Evolutionary conservation across 2,113 vertebrate species (phyloP), one percentile per base, ranked within the genome.

Genomic region (Malurus cyaneus): DNA sequence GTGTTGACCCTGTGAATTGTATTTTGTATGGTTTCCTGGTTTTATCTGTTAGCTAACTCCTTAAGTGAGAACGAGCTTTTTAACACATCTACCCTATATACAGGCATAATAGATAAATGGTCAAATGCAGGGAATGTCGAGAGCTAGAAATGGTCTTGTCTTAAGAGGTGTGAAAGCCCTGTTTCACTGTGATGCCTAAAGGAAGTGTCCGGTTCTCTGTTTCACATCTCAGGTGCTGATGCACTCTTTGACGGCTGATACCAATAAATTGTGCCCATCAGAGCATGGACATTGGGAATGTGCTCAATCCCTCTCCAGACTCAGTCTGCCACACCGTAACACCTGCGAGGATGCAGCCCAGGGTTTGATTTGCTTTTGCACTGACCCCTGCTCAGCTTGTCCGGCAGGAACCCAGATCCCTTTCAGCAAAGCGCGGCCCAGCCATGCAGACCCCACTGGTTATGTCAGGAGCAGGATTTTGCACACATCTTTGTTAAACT

Each of bases 1-100:
- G 2, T 6, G 2, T 59, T 62, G 14, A 67, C 4, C 0, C 0
- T 0, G 0, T 18, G 44, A 24, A 44, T 8, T 36, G 19, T 3
- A 13, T 56, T 80, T 89, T 53, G 42, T 10, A 2, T 2, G 0
- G 17, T 89, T 76, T 76, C 44, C 8, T 59, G 6, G 3, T 62
- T 66, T 7, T 59, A 34, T 39, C 29, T 65, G 6, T 46, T 65
- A 47, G 5, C 11, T 60, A 21, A 5, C 12, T 81, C 46, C n/a
- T 49, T 62, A 54, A 76, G 26, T 14, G 50, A 79, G 20, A 18
- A 36, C 34, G 11, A 74, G 7, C 1, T 61, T 91, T 93, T 74
- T 78, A 36, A 24, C 4, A 50, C 6, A 29, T 34, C 3, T 39
- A 39, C 39, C 39, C 39, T 39, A 39, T 39, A 1, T 20, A 8